Evolutionary conservation across 2,113 vertebrate genomes (phyloP).

Genomic region (Barnardius zonarius): DNA sequence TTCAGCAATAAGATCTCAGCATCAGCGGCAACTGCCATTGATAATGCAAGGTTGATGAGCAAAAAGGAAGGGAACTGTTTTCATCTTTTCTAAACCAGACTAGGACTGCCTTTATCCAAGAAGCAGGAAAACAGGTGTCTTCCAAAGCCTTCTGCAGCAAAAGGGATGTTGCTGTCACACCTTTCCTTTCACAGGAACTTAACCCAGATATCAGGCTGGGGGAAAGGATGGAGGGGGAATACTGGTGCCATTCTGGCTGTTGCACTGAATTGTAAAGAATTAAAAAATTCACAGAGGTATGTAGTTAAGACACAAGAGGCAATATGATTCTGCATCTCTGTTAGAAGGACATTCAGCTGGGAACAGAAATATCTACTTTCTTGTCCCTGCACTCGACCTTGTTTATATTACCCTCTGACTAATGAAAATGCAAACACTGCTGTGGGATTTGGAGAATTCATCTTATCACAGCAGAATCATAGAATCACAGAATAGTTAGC

Average conservation of each 20-base stretch:
- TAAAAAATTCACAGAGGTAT: background rate
- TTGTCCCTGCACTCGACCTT: background rate
- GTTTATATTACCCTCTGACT: background rate
- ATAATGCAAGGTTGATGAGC: background rate
- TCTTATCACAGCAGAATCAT: background rate
- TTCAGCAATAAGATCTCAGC: background rate
- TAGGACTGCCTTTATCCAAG: background rate
- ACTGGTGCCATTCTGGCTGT: background rate
- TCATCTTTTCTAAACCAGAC: background rate
- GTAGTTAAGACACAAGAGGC: background rate
- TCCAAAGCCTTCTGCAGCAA: background rate
- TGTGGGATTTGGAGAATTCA: background rate
- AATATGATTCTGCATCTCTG: background rate
- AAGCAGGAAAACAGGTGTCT: background rate
- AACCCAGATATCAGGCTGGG: background rate
- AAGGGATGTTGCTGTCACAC: background rate
- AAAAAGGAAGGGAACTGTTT: background rate
- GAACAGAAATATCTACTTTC: background rate
- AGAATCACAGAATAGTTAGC: background rate
- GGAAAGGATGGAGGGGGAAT: background rate
- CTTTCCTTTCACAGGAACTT: background rate
- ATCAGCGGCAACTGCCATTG: background rate
- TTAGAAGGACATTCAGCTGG: background rate
- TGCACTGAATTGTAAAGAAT: background rate
- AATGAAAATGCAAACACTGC: background rate